These are phyloP conservation scores for Sipunculus nudus DNA, from an alignment of 2,888 invertebrate genomes.

Conservation along the genomic window DNA sequence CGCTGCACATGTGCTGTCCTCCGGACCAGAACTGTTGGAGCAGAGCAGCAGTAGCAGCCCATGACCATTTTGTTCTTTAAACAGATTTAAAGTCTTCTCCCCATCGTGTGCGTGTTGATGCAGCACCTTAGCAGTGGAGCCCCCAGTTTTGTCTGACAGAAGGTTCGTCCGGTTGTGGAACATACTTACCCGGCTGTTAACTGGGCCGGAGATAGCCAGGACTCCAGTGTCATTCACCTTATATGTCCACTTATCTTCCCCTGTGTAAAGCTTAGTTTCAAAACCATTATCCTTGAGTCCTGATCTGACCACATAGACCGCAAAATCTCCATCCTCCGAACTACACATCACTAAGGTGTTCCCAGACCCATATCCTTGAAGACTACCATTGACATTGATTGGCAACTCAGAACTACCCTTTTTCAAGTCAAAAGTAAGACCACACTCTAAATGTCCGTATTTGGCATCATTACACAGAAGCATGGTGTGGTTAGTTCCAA, in stretches of 20 bases:
- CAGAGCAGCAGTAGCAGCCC: constrained; percentile 41
- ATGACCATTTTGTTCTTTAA: background rate
- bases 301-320: constrained; percentile 40
- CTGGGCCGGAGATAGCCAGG: constrained; percentile 33
- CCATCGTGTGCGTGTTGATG: constrained; percentile 39
- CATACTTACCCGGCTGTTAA: constrained; percentile 37
- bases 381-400: no score
- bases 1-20: constrained; percentile 43
- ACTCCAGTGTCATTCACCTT: constrained; percentile 17
- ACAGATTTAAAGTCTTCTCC: background rate
- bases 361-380: no score
- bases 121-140: background rate
- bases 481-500: constrained; percentile 46
- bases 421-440: constrained; percentile 35
- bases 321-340: constrained; percentile 1
- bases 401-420: no score
- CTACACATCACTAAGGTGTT: no score
- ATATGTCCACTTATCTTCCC: constrained; percentile 48
- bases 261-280: constrained; percentile 32
- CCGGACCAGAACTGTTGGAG: constrained; percentile 47
- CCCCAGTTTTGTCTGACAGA: background rate
- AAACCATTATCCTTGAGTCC: constrained; percentile 45
- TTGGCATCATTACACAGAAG: constrained; percentile 43
- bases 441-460: constrained; percentile 43
- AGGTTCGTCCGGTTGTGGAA: constrained; percentile 42